Conservation (phyloP, 2,113 vertebrate genomes). For the Ammodytes marinus region DNA sequence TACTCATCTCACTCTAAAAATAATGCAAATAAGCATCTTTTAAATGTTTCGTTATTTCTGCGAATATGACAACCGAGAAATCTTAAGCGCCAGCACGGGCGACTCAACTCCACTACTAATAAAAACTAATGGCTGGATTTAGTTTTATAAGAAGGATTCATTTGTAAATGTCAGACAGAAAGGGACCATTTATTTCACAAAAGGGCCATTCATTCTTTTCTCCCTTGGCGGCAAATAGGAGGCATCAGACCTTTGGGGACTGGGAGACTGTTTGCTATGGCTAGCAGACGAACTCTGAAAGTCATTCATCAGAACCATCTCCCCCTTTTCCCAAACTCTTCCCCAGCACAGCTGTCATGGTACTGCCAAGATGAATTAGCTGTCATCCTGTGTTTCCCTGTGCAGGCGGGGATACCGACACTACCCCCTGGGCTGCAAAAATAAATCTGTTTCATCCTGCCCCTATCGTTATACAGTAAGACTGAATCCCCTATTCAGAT, state of each 20-base stretch:
- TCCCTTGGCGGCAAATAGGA: constrained; percentile 62
- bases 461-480: constrained; percentile 18
- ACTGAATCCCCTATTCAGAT: constrained; percentile 44
- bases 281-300: constrained; percentile 63
- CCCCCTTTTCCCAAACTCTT: constrained; percentile 48
- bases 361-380: constrained; percentile 74
- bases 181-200: constrained; percentile 73
- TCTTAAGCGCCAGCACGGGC: background rate
- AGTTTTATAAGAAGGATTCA: constrained; percentile 62
- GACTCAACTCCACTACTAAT: constrained; percentile 43
- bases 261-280: constrained; percentile 64
- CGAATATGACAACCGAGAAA: constrained; percentile 16
- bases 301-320: constrained; percentile 76
- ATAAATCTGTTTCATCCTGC: constrained; percentile 48
- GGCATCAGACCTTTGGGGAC: constrained; percentile 56
- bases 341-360: constrained; percentile 62
- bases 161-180: constrained; percentile 73
- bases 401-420: constrained; percentile 41
- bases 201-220: constrained; percentile 69
- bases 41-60: background rate
- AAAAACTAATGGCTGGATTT: constrained; percentile 62
- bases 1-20: background rate
- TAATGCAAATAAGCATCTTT: background rate
- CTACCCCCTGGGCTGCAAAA: constrained; percentile 48
- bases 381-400: constrained; percentile 48